Base-by-base conservation (phyloP, 2,797 vertebrate genomes). In the Enteromius argenteus region DNA sequence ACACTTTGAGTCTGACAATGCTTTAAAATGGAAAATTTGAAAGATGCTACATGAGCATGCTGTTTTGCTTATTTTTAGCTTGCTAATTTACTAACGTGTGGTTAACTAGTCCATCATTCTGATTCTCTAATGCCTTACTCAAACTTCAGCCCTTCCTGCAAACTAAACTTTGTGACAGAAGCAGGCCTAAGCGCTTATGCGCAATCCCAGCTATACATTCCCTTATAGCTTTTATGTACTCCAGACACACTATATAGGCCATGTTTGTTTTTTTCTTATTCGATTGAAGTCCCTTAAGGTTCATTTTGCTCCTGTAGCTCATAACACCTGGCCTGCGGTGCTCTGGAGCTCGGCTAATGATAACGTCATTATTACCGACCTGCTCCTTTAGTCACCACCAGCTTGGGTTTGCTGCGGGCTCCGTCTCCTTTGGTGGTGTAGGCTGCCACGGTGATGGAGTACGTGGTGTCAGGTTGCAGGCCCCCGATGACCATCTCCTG, bases 351-450 rank as follows among this genome's bases (percentile, higher is more conserved):
- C 15, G 3, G 56, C 81, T 81, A 73, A 84, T 83, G 84, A 83
- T 80, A 73, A 81, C 67, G 37, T 68, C 84, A 80, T 62, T 64
- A 62, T 49, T 35, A 90, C 96, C 87, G 87, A 99, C 98, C 98
- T 96, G 98, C 96, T 90, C 96, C 97, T 92, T 97, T 99, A 5
- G 98, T 99, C 92, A 96, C 93, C 84, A 98, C 96, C 91, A 97
- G 94, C 86, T 97, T 99, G 2, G 98, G 96, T 91, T 98, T 99
- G 95, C 98, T 99, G 87, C 98, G 97, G 32, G 97, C 97, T 4
- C 98, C 98, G 44, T 99, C 98, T 75, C 98, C 98, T 91, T 99
- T 99, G 95, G 98, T 99, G 91, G 98, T 99, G 94, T 99, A 99
- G 3, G 98, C 98, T 10, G 98, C 98, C 85, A 99, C 98, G 0